Percentiles rank a stretch among this genome's conserved stretches.
Evolutionary conservation across 2,113 vertebrate species (phyloP).

Genomic region (Dendrocopos noguchii): DNA sequence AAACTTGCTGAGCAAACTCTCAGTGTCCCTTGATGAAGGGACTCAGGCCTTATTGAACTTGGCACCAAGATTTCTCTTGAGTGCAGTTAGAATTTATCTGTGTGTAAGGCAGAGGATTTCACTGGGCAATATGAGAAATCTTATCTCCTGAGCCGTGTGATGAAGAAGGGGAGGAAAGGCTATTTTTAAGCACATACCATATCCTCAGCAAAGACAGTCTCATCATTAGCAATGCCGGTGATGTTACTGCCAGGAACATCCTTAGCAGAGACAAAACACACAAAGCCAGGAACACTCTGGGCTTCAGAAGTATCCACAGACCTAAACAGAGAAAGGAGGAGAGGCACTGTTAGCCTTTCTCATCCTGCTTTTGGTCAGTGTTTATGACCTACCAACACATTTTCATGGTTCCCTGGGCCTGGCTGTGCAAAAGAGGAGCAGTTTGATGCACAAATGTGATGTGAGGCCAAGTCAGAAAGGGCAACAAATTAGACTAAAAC

Average conservation of each 20-base stretch:
- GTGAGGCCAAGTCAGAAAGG: not conserved
- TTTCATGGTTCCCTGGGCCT: not conserved
- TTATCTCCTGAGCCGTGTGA: not conserved
- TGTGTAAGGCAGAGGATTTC: not conserved
- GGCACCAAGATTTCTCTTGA: not conserved
- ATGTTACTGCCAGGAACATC: constrained; percentile 89
- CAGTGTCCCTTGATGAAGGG: too few relatives aligned
- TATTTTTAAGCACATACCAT: constrained; percentile 73
- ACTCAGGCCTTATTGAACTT: not conserved
- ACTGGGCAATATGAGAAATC: not conserved
- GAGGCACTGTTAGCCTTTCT: not conserved
- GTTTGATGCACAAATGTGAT: not conserved
- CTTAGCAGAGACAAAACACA: constrained; percentile 82
- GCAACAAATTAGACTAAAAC: not conserved
- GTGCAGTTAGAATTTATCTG: not conserved
- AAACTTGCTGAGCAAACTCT: too few relatives aligned
- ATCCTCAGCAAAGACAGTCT: constrained; percentile 85
- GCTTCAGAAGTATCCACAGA: constrained; percentile 84
- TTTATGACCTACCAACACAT: not conserved
- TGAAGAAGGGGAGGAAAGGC: not conserved
- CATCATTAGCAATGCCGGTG: constrained; percentile 83
- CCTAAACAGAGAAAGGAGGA: constrained; percentile 68
- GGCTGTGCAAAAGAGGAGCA: not conserved
- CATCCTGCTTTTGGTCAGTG: not conserved
- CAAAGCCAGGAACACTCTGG: constrained; percentile 82